Conservation (phyloP, 2,797 vertebrate species). For the Melanotaenia nigrans region DNA sequence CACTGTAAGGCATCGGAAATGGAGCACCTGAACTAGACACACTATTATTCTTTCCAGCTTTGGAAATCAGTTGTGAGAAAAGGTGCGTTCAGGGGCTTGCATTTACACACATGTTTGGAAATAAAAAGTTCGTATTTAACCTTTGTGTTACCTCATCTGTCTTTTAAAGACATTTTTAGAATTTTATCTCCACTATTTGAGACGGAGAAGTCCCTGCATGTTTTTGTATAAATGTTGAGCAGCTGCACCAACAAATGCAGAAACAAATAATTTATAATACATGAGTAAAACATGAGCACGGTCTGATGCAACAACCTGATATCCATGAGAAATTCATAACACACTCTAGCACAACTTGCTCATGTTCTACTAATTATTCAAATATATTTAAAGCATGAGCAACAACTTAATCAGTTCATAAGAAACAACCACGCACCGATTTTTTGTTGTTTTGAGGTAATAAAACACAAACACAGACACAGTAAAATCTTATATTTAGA, state of each 20-base stretch:
- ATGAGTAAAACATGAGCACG: slow-evolving; percentile 40
- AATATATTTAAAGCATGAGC: slow-evolving; percentile 16
- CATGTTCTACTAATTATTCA: slow-evolving; percentile 45
- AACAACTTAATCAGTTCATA: not conserved
- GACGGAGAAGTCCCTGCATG: not conserved
- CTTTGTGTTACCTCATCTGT: not conserved
- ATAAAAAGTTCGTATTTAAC: not conserved
- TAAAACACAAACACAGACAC: not conserved
- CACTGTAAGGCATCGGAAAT: not conserved
- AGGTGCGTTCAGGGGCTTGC: not conserved
- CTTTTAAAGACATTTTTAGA: not conserved
- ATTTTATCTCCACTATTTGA: not conserved
- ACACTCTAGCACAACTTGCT: slow-evolving; percentile 34
- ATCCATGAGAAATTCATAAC: slow-evolving; percentile 41
- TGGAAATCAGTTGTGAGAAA: slow-evolving; percentile 2
- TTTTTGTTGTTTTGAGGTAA: not conserved
- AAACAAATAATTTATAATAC: slow-evolving; percentile 44
- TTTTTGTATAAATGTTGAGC: slow-evolving; percentile 14
- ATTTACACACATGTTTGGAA: not conserved
- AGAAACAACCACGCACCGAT: not conserved
- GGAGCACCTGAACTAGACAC: not conserved
- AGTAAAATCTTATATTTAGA: not conserved
- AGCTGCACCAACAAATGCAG: slow-evolving; percentile 41
- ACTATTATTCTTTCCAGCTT: not conserved
- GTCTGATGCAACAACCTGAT: slow-evolving; percentile 36